These are phyloP conservation scores for Gymnopithys bicolor DNA, from an alignment of 2,797 vertebrate genomes.

Conservation along the genomic window DNA sequence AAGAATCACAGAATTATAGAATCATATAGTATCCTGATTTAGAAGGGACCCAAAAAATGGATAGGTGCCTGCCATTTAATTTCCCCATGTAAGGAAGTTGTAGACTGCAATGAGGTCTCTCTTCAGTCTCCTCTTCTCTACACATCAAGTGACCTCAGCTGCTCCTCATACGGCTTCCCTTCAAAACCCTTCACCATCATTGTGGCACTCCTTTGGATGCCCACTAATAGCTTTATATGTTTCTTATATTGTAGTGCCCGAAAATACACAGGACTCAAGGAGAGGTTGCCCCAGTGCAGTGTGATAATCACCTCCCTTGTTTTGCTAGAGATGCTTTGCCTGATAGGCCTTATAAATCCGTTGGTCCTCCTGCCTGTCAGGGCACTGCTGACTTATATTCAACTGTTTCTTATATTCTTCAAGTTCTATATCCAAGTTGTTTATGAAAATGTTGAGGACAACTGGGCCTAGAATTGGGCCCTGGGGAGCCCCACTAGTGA, in stretches of 20 bases:
- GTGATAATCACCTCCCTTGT: background rate
- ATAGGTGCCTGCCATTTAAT: background rate
- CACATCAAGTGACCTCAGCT: background rate
- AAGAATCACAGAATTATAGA: background rate
- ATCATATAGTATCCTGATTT: background rate
- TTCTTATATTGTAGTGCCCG: background rate
- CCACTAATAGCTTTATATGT: background rate
- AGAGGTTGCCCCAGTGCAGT: background rate
- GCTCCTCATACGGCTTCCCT: background rate
- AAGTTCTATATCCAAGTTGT: background rate
- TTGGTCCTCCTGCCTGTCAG: background rate
- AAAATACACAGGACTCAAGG: accelerated
- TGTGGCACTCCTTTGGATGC: background rate
- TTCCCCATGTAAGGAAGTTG: background rate
- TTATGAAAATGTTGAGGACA: background rate
- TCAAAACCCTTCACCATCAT: background rate
- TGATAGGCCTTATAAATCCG: accelerated
- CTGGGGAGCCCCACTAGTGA: background rate
- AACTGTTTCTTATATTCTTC: background rate
- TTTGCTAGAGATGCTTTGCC: accelerated
- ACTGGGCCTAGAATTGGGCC: too few relatives aligned
- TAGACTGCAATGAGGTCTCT: background rate
- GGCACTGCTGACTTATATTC: background rate
- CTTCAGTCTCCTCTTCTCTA: background rate
- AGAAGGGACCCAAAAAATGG: background rate